Percentiles rank a stretch among this genome's conserved stretches.
These are phyloP conservation scores for Eira barbara DNA, from an alignment of 2,113 vertebrate species.

Conservation along the genomic window DNA sequence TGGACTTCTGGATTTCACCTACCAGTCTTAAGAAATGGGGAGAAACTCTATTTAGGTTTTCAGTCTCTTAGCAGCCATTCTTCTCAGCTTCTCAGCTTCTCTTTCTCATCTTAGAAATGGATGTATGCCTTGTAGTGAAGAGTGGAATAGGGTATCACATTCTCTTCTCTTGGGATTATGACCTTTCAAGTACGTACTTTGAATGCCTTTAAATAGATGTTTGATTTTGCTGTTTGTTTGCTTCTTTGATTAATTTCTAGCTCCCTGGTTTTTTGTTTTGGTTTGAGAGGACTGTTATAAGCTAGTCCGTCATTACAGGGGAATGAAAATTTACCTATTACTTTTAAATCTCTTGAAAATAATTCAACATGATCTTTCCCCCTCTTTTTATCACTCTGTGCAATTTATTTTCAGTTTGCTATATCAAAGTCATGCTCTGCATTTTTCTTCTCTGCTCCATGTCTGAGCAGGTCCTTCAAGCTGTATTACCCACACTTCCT, in stretches of 20 bases:
- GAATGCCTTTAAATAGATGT: neutral
- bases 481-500: too few species aligned
- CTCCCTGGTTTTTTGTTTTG: neutral
- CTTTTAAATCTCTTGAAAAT: neutral
- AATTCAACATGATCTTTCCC: neutral
- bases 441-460: too few species aligned
- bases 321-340: neutral
- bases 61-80: neutral
- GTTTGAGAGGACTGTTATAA: neutral
- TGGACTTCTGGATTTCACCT: neutral
- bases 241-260: neutral
- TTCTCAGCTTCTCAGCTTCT: neutral
- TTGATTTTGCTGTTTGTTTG: neutral
- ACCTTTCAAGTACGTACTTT: neutral
- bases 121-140: neutral
- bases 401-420: neutral
- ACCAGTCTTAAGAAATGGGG: neutral
- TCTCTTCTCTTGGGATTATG: neutral
- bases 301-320: neutral
- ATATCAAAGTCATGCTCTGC: too few species aligned
- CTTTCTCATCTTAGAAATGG: neutral
- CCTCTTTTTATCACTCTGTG: neutral
- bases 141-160: accelerated
- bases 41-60: neutral
- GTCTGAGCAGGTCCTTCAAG: too few species aligned